Evolutionary conservation across 2,113 vertebrate genomes (phyloP), one percentile per base, ranked within the genome.

Genomic region (Centropus unirufus): DNA sequence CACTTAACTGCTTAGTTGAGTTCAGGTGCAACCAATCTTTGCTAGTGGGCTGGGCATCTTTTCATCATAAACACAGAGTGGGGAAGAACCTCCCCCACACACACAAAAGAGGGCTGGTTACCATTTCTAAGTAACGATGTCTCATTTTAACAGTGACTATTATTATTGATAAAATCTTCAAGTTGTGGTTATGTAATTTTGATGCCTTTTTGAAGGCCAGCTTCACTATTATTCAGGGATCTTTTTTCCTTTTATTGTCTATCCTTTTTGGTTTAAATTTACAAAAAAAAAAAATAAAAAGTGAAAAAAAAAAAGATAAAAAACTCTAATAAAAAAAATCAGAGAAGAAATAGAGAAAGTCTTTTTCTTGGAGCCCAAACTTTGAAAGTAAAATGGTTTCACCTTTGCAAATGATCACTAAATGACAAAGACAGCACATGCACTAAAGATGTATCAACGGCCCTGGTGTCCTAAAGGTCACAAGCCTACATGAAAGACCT

Each of bases 391-490:
- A 91, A 59, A 8, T 20, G 62, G 7, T 46, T 88, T 72, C 36
- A 30, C 16, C 14, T 27, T 79, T 74, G 55, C 61, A 86, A 95
- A 90, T 76, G 91, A 90, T 91, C 54, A 73, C 49, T 14, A 34
- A 11, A 17, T 39, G 78, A 54, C 36, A 55, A 87, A 81, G 55
- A 49, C 42, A 67, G 68, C 29, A 30, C 13, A 21, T 22, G 19
- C 34, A 44, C 44, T 8, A 22, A 85, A 80, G 90, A 93, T 62
- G 19, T 52, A 94, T 77, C 0, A 4, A 90, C 34, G 47, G 34
- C 42, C 55, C 29, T 79, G 87, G 40, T 89, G 89, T 91, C 93
- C 87, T 73, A 96, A 95, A 95, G 90, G 93, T 85, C 92, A 83
- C 24, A 55, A 87, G 55, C 40, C 39, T 6, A 75, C 52, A 64